Base-by-base conservation (phyloP, 2,888 invertebrate genomes). In the Tuta absoluta region DNA sequence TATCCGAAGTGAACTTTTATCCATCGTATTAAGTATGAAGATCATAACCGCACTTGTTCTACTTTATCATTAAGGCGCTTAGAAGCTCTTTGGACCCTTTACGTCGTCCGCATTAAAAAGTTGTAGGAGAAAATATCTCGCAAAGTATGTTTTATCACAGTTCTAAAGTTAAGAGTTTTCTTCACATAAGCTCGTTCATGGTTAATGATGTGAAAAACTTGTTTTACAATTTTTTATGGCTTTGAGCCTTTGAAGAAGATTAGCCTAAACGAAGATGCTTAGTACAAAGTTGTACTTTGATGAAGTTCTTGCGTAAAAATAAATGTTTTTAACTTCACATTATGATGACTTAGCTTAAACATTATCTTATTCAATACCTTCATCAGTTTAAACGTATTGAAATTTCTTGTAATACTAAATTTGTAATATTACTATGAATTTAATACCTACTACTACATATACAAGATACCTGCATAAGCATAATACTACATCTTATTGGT, bases 111-210 rank as follows among this genome's bases (percentile, higher is more conserved):
- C 86, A 87, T 89, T 89, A 86, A 87, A 89, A 89, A 89, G 82
- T 89, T 89, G 76, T 71, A 79, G 70, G 75, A 74, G 76, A 75
- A 78, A 80, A 81, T 75, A 76, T 78, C 81, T 84, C 79, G 72
- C 83, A 82, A 86, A 88, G 85, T 82, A 84, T 83, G 84, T 87
- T 88, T 89, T 88, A 89, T 86, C 84, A 81, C 84, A 82, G 82
- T 85, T 85, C 81, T 76, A 23, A 84, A 85, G 86, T 85, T 82
- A 61, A 71, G 75, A 81, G 79, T 80, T 85, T 77, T 73, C 76
- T 72, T 78, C 79, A 80, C 79, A 77, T 83, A 84, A 86, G 85
- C 83, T 80, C 80, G 83, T 78, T 77, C 77, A 75, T 76, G 75
- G 78, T 80, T 88, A 87, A 87, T 85, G 83, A 86, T 76, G 81